Percentiles rank a stretch among this genome's conserved stretches.
Conservation (phyloP, 2,888 invertebrate genomes). For the Hipparchia sbordonii region DNA sequence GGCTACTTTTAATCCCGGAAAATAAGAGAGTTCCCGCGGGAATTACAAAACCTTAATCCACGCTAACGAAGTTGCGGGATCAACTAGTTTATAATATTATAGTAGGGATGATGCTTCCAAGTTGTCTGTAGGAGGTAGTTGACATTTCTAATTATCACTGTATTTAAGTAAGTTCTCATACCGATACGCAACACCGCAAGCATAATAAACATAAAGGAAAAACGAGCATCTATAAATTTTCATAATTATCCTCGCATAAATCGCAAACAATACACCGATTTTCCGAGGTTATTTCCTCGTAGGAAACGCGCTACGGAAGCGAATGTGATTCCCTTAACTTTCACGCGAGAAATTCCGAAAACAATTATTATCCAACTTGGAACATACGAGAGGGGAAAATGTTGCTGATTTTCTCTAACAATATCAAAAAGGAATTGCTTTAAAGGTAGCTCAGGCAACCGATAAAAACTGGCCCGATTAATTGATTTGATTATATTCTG, state of each 20-base stretch:
- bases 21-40: too few species aligned
- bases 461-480: too few species aligned
- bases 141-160: too few species aligned
- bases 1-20: too few species aligned
- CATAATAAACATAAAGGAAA: conserved; percentile 1
- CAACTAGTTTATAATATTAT: too few species aligned
- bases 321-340: conserved; percentile 15
- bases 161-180: background rate
- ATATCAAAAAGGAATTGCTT: background rate
- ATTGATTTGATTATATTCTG: too few species aligned
- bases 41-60: too few species aligned
- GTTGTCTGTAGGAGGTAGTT: too few species aligned
- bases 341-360: conserved; percentile 14
- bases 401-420: background rate
- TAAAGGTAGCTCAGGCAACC: background rate
- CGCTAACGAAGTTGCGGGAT: too few species aligned
- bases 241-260: conserved; percentile 14
- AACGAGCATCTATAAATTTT: conserved; percentile 15
- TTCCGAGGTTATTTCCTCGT: conserved; percentile 9
- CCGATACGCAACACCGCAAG: background rate
- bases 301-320: conserved; percentile 21
- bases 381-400: conserved; percentile 11
- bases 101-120: too few species aligned
- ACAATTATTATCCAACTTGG: conserved; percentile 18
- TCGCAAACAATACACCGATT: conserved; percentile 20